phyloP scores from a whole-genome alignment of 2,113 vertebrate species.

The Archocentrus centrarchus region DNA sequence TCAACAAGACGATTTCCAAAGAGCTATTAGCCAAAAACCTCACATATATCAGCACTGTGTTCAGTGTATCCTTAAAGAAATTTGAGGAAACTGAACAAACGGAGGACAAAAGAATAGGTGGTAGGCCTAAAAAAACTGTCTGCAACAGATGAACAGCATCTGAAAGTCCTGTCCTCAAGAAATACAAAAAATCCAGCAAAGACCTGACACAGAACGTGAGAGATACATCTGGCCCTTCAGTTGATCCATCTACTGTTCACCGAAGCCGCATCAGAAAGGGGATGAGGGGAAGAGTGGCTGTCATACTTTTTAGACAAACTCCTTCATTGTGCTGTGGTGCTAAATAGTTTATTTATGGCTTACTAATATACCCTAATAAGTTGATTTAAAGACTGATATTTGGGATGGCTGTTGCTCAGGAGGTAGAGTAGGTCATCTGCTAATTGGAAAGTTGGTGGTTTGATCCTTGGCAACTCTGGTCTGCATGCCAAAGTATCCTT shows the following conservation, averaged over 20 bases:
- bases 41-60: neutral
- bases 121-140: too few species aligned
- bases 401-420: too few species aligned
- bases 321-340: neutral
- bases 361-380: neutral
- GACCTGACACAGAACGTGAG: neutral
- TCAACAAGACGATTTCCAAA: neutral
- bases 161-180: neutral
- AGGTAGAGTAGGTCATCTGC: too few species aligned
- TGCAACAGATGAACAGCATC: too few species aligned
- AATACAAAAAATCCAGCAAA: neutral
- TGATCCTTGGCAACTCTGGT: too few species aligned
- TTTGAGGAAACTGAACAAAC: too few species aligned
- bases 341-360: neutral
- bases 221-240: neutral
- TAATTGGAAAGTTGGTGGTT: too few species aligned
- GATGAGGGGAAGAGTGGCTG: neutral
- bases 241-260: neutral
- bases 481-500: too few species aligned
- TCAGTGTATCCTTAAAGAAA: neutral
- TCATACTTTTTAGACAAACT: neutral
- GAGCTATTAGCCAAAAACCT: neutral
- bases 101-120: too few species aligned
- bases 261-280: neutral
- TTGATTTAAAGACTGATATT: neutral